These are phyloP conservation scores for Notospermus geniculatus DNA, from an alignment of 1,140 invertebrate species.

Conservation along the genomic window DNA sequence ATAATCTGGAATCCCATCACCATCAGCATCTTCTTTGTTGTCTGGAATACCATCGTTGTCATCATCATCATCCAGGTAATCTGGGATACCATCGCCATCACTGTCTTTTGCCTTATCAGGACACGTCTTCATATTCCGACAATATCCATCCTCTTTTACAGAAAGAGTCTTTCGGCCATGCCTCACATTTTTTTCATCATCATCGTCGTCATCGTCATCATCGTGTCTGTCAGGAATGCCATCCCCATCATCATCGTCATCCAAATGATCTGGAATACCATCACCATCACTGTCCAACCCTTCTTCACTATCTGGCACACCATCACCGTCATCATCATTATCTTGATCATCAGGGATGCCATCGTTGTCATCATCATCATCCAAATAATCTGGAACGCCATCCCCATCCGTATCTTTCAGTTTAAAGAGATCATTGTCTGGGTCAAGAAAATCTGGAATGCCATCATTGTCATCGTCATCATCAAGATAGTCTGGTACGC, in stretches of 20 bases:
- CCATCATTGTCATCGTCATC: conserved; percentile 22
- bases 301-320: conserved; percentile 15
- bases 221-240: conserved; percentile 42
- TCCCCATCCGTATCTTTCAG: conserved; percentile 17
- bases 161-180: conserved; percentile 19
- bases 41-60: conserved; percentile 25
- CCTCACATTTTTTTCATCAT: conserved; percentile 13
- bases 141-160: conserved; percentile 42
- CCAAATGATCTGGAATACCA: conserved; percentile 43
- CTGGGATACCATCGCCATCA: conserved; percentile 36
- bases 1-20: conserved; percentile 31
- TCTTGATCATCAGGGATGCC: conserved; percentile 35
- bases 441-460: conserved; percentile 25
- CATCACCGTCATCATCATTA: conserved; percentile 26
- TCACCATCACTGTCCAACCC: conserved; percentile 34
- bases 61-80: conserved; percentile 38
- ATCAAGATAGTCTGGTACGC: conserved; percentile 15
- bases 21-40: conserved; percentile 20
- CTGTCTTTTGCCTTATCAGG: conserved; percentile 30
- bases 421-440: conserved; percentile 13
- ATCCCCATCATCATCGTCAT: conserved; percentile 36
- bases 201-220: conserved; percentile 37
- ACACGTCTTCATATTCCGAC: conserved; percentile 38
- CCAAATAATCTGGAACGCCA: conserved; percentile 30
- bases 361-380: conserved; percentile 32